Evolutionary conservation across 2,888 invertebrate genomes (phyloP).

Genomic region (Drosophila birchii): DNA sequence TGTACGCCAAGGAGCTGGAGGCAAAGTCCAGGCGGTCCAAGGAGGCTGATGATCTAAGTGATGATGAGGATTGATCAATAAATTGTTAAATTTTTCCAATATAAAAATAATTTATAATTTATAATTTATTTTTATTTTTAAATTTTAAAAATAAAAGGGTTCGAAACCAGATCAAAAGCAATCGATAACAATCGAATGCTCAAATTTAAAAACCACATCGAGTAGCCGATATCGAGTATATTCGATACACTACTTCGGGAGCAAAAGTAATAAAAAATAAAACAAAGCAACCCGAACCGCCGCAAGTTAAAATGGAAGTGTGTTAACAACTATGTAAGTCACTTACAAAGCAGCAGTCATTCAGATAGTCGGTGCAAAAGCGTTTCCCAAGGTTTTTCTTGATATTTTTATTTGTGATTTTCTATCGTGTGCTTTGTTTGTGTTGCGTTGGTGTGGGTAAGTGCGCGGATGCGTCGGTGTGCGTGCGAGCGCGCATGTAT

Average conservation of each 20-base stretch:
- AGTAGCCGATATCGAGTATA: too few species aligned
- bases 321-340: conserved; percentile 72
- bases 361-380: conserved; percentile 12
- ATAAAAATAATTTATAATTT: too few species aligned
- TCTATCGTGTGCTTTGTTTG: conserved; percentile 52
- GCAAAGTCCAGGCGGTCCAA: conserved; percentile 45
- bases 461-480: conserved; percentile 31
- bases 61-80: conserved; percentile 50
- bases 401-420: conserved; percentile 41
- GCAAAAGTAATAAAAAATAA: conserved; percentile 21
- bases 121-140: too few species aligned
- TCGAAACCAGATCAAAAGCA: too few species aligned
- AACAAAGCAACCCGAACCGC: conserved; percentile 33
- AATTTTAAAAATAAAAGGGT: background rate
- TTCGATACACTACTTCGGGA: too few species aligned
- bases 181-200: too few species aligned
- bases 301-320: conserved; percentile 61
- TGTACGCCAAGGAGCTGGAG: conserved; percentile 76
- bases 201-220: too few species aligned
- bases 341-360: conserved; percentile 2
- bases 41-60: conserved; percentile 59
- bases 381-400: conserved; percentile 9
- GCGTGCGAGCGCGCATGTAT: conserved; percentile 51
- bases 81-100: background rate
- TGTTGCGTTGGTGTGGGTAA: conserved; percentile 43